Evolutionary conservation across 2,113 vertebrate genomes (phyloP).

Genomic region (Albula goreensis): DNA sequence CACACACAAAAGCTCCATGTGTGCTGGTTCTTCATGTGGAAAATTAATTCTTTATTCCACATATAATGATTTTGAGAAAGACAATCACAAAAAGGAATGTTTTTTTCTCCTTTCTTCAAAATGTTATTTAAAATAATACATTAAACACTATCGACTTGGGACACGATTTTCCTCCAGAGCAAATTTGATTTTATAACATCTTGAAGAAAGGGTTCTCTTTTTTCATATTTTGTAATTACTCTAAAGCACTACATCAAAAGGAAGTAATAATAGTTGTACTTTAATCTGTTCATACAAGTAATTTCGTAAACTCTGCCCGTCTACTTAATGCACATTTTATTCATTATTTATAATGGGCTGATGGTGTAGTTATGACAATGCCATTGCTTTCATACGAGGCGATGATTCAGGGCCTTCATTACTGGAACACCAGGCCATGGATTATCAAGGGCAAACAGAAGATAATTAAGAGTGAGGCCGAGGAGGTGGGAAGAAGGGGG

Average conservation of each 20-base stretch:
- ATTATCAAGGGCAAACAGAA: slow-evolving; percentile 99
- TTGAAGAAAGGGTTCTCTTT: slow-evolving; percentile 69
- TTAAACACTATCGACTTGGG: slow-evolving; percentile 77
- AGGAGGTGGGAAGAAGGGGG: slow-evolving; percentile 55
- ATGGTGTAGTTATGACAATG: slow-evolving; percentile 93
- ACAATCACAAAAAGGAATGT: slow-evolving; percentile 64
- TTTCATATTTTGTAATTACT: slow-evolving; percentile 88
- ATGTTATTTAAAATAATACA: slow-evolving; percentile 84
- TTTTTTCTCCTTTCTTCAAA: slow-evolving; percentile 50
- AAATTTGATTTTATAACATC: slow-evolving; percentile 70
- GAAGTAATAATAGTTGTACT: slow-evolving; percentile 97
- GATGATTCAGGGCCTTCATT: slow-evolving; percentile 91
- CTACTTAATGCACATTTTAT: slow-evolving; percentile 90
- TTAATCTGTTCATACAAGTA: slow-evolving; percentile 96
- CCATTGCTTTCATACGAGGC: slow-evolving; percentile 88
- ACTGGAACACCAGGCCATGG: slow-evolving; percentile 82
- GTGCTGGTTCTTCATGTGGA: slow-evolving; percentile 46
- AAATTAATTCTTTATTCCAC: slow-evolving; percentile 71
- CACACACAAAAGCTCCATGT: slow-evolving; percentile 41
- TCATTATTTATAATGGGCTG: slow-evolving; percentile 95
- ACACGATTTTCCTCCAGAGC: slow-evolving; percentile 73
- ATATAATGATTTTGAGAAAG: slow-evolving; percentile 78
- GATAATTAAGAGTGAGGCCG: slow-evolving; percentile 92
- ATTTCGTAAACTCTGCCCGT: slow-evolving; percentile 89
- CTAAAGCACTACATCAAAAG: slow-evolving; percentile 94